Percentiles rank a stretch among this genome's conserved stretches.
These are phyloP conservation scores for Cheilosia pagana DNA, from an alignment of 2,888 invertebrate genomes.

Conservation along the genomic window DNA sequence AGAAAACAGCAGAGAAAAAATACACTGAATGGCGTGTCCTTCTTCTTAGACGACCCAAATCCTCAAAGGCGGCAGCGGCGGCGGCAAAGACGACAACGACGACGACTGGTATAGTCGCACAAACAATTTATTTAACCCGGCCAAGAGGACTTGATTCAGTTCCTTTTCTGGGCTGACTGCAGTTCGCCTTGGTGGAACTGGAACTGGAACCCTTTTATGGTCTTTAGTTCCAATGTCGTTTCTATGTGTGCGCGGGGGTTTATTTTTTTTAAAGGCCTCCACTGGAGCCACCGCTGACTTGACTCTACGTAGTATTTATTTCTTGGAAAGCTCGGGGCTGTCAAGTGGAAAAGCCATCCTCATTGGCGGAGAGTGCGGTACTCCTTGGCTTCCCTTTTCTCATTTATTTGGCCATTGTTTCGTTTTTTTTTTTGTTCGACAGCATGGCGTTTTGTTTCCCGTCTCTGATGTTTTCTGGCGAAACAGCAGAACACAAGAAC, in stretches of 20 bases:
- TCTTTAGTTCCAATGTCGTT: slow-evolving; percentile 44
- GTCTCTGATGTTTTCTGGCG: not conserved
- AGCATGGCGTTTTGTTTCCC: not conserved
- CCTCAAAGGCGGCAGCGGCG: slow-evolving; percentile 38
- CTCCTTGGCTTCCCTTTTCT: slow-evolving; percentile 9
- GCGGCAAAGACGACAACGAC: slow-evolving; percentile 16
- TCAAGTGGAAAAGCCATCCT: slow-evolving; percentile 38
- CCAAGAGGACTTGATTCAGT: slow-evolving; percentile 44
- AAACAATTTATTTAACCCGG: slow-evolving; percentile 66
- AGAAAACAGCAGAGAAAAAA: not conserved
- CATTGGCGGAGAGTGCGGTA: not conserved
- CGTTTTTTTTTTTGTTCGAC: slow-evolving; percentile 1
- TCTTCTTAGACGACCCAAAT: slow-evolving; percentile 57
- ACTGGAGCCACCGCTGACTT: not conserved
- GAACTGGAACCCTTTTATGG: slow-evolving; percentile 42
- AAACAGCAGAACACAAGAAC: not conserved
- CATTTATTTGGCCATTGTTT: slow-evolving; percentile 50
- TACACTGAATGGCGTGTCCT: slow-evolving; percentile 31
- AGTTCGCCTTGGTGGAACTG: not conserved
- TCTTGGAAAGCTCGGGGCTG: slow-evolving; percentile 45
- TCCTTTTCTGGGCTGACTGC: slow-evolving; percentile 16
- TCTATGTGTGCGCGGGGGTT: slow-evolving; percentile 11
- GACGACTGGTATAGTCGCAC: slow-evolving; percentile 19
- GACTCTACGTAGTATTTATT: slow-evolving; percentile 40
- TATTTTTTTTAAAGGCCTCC: slow-evolving; percentile 21